phyloP scores from a whole-genome alignment of 2,113 vertebrate species.

The Alethe diademata region DNA sequence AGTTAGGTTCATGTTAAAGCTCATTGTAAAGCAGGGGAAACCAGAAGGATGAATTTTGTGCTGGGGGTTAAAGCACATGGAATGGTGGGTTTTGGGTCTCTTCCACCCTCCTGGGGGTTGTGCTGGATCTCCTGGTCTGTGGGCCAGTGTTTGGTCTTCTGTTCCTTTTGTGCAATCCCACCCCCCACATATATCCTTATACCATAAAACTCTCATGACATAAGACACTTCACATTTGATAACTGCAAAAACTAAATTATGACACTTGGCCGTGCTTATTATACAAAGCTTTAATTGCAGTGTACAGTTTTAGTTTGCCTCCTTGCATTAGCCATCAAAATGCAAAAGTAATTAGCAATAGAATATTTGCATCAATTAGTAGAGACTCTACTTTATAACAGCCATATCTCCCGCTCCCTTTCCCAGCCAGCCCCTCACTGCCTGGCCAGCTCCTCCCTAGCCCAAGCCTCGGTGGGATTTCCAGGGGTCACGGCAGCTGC shows the following conservation, averaged over 20 bases:
- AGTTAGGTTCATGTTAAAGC: background rate
- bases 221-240: rapidly evolving
- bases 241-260: background rate
- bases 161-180: background rate
- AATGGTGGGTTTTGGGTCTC: background rate
- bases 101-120: background rate
- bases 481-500: background rate
- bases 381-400: background rate
- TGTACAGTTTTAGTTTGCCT: background rate
- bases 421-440: background rate
- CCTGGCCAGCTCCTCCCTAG: background rate
- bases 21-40: background rate
- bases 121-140: background rate
- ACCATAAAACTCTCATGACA: rapidly evolving
- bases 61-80: background rate
- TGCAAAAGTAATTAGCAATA: background rate
- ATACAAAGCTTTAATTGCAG: background rate
- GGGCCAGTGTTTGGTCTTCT: background rate
- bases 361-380: background rate
- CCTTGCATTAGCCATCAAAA: background rate
- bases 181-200: background rate
- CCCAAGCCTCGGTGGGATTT: rapidly evolving
- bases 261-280: background rate
- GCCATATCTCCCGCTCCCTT: background rate
- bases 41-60: background rate